Evolutionary conservation across 1,140 invertebrate species (phyloP).

Genomic region (Lasioglossum baleicum): DNA sequence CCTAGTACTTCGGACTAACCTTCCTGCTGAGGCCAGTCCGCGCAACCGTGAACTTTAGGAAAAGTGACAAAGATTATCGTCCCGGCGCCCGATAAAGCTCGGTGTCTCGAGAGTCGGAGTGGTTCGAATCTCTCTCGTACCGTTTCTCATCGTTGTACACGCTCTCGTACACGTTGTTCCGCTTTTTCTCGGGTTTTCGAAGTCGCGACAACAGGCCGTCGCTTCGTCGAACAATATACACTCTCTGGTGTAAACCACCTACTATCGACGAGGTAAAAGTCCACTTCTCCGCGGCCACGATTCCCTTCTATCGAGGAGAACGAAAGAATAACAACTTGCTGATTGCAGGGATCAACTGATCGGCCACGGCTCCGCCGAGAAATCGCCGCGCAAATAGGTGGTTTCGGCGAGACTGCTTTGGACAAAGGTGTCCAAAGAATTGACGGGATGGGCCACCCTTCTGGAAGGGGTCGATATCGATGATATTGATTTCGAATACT

Average conservation of each 20-base stretch:
- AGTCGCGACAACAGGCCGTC: not conserved
- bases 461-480: no score
- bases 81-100: conserved; percentile 44
- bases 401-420: not conserved
- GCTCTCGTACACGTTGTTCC: conserved; percentile 7
- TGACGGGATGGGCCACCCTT: no score
- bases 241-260: conserved; percentile 32
- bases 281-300: not conserved
- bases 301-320: conserved; percentile 22
- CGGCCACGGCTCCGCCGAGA: not conserved
- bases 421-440: no score
- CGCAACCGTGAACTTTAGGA: conserved; percentile 62
- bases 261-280: conserved; percentile 47
- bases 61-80: conserved; percentile 57
- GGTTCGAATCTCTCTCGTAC: not conserved
- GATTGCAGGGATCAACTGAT: conserved; percentile 21
- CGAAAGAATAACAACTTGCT: conserved; percentile 37
- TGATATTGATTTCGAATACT: no score
- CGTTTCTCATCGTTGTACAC: not conserved
- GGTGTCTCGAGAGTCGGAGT: no score
- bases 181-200: conserved; percentile 1
- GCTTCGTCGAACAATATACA: no score
- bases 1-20: conserved; percentile 57
- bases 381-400: conserved; percentile 12
- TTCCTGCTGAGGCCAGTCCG: conserved; percentile 34